Conservation (phyloP, 1,140 invertebrate species). For the Ips nitidus region DNA sequence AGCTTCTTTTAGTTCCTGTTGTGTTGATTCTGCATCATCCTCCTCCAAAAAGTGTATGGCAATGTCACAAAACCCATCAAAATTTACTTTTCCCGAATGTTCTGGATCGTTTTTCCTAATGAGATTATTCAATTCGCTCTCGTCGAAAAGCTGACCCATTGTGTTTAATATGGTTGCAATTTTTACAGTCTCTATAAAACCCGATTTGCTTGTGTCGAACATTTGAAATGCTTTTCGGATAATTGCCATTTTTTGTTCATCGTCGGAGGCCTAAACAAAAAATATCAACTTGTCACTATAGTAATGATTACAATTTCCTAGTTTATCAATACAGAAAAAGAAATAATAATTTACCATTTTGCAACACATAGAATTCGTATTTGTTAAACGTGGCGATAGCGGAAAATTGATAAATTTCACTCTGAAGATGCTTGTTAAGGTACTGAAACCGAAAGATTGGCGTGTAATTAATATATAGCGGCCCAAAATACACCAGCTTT, state of each 20-base stretch:
- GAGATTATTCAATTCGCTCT: conserved; percentile 77
- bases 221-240: conserved; percentile 92
- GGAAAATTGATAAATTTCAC: too few relatives aligned
- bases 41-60: conserved; percentile 88
- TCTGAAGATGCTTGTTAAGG: conserved; percentile 1
- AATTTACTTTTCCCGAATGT: conserved; percentile 85
- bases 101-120: conserved; percentile 86
- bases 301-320: not conserved
- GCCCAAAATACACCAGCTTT: conserved; percentile 6
- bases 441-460: not conserved
- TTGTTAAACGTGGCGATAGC: too few relatives aligned
- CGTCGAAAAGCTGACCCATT: conserved; percentile 90
- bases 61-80: conserved; percentile 89
- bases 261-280: conserved; percentile 52
- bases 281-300: not conserved
- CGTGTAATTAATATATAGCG: conserved; percentile 22
- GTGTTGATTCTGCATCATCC: conserved; percentile 89
- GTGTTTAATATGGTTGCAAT: conserved; percentile 90
- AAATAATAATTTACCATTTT: not conserved
- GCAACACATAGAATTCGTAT: too few relatives aligned
- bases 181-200: conserved; percentile 85
- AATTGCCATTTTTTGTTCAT: conserved; percentile 82
- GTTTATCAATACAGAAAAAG: not conserved
- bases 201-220: conserved; percentile 89
- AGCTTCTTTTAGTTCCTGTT: conserved; percentile 92